Evolutionary conservation across 1,140 invertebrate genomes (phyloP), one percentile per base, ranked within the genome.

Genomic region (Solen grandis): DNA sequence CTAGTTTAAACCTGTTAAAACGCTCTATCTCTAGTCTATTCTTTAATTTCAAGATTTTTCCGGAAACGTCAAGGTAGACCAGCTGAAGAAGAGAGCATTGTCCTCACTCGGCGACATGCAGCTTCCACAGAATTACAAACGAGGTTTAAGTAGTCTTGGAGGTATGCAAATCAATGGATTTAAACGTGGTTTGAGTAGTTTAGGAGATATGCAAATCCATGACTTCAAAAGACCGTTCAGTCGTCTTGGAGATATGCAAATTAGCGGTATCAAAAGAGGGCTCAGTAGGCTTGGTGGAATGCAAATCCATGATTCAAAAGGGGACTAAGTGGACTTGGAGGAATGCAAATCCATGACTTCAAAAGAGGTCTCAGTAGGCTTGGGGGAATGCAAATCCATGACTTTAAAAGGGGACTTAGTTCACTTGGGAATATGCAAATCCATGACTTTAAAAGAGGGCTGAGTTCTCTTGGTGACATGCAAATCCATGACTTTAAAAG

Each of bases 161-260:
- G 33, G 14, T 14, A 65, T 65, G 62, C 62, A 65, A 13, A 22
- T 65, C 10, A 14, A 65, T 22, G 62, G 62, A 13, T 25, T 31
- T 31, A 65, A 65, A 22, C 22, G 62, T 5, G 22, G 5, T 31
- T 31, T 65, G 10, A 31, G 31, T 31, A 65, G 59, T 36, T 50
- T 77, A 5, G 75, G 75, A n/a, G 54, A 66, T 31, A 77, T 77
- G 75, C 75, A 77, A 59, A n/a, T 77, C 13, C 62, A 75, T 35
- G 41, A 38, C 1, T 76, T 35, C 36, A 76, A 76, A 55, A 16
- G 75, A 33, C 38, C 59, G n/a, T 54, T 76, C 1, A 10, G 8
- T 10, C 19, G 8, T 46, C 41, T 46, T 46, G 41, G 41, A 8
- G 41, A 19, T 10, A 46, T 46, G 41, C 41, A 46, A 19, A 8